Conservation (phyloP, 1,140 invertebrate species). For the Palaemon carinicauda region DNA sequence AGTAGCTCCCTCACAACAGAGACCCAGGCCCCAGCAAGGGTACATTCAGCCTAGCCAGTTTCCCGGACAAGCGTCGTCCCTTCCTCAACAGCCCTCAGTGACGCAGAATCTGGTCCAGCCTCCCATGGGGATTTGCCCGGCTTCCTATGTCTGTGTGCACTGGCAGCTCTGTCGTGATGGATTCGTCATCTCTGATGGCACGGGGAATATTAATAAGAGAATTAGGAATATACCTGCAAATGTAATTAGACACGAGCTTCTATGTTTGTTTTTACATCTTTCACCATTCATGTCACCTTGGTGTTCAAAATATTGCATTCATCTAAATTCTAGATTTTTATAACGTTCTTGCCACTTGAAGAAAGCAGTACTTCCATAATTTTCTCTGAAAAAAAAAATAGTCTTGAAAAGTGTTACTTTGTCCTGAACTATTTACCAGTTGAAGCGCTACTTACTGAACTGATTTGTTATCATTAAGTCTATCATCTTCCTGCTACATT, state of each 20-base stretch:
- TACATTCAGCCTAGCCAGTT: background rate
- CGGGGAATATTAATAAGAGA: slow-evolving; percentile 17
- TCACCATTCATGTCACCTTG: background rate
- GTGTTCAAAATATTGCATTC: background rate
- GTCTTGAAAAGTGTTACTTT: too few relatives aligned
- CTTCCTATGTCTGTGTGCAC: slow-evolving; percentile 7
- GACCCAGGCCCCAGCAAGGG: background rate
- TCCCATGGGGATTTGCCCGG: slow-evolving; percentile 28
- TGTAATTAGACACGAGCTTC: background rate
- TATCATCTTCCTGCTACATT: background rate
- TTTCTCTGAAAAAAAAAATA: too few relatives aligned
- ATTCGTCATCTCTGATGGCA: slow-evolving; percentile 33
- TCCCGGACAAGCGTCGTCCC: background rate
- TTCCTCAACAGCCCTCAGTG: background rate
- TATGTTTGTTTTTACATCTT: background rate
- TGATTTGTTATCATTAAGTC: background rate
- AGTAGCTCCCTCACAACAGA: background rate
- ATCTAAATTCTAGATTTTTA: background rate
- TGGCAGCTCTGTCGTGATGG: slow-evolving; percentile 44
- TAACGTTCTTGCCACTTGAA: too few relatives aligned
- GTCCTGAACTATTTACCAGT: too few relatives aligned
- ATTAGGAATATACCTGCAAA: slow-evolving; percentile 11
- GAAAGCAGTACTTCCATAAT: too few relatives aligned
- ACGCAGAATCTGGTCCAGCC: slow-evolving; percentile 10
- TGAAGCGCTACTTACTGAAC: too few relatives aligned